These are phyloP conservation scores for Phocoena phocoena DNA, from an alignment of 2,113 vertebrate species.

Conservation along the genomic window DNA sequence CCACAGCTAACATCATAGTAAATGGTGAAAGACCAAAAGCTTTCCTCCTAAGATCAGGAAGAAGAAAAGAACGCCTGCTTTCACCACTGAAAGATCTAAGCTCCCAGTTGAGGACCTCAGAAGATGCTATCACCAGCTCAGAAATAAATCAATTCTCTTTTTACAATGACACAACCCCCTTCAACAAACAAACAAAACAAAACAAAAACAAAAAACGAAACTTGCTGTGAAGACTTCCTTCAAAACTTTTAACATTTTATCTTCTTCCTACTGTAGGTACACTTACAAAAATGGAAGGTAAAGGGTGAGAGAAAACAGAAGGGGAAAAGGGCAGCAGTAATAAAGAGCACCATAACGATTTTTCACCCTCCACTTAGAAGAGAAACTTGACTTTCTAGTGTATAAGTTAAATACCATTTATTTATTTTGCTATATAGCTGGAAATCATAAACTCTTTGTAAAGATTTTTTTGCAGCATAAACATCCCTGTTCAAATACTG, in stretches of 20 bases:
- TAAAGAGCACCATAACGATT: not conserved
- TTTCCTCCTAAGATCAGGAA: not conserved
- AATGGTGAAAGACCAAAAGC: not conserved
- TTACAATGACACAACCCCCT: not conserved
- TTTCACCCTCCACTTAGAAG: not conserved
- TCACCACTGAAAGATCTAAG: not conserved
- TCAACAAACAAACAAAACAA: not conserved
- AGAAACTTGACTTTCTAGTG: not conserved
- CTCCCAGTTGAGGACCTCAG: not conserved
- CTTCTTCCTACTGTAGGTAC: not conserved
- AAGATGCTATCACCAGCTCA: not conserved
- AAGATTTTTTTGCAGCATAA: not conserved
- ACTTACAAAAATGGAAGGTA: not conserved
- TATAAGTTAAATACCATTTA: not conserved
- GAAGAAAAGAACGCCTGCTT: not conserved
- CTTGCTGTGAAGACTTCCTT: not conserved
- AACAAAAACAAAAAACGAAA: not conserved
- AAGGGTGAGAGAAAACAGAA: not conserved
- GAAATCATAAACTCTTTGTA: not conserved
- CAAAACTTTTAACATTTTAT: not conserved
- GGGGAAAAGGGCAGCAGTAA: not conserved
- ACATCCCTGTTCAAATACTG: not conserved
- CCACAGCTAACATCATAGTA: not conserved
- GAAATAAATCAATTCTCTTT: not conserved
- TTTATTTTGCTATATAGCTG: not conserved